Evolutionary conservation across 2,888 invertebrate species (phyloP), one percentile per base, ranked within the genome.

Genomic region (Cantharis rufa): DNA sequence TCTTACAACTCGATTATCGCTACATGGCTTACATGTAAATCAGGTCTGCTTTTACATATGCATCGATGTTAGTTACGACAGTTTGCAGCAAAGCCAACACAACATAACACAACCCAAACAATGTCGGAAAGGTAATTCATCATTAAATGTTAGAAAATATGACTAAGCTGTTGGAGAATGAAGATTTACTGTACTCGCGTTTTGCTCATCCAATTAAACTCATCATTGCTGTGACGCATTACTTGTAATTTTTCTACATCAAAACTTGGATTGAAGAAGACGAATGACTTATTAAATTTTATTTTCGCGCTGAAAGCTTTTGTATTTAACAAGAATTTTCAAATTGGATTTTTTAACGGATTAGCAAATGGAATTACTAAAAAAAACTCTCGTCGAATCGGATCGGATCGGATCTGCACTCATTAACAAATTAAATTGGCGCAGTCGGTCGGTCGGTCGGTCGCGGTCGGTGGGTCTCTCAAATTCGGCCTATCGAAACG

Each of bases 121-220:
- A 80, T 81, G 78, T 79, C 70, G 71, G 75, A 80, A 77, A 70
- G 80, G 80, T 72, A 79, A 81, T 82, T 81, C 79, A 82, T 82
- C 82, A 82, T 70, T 21, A 68, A 69, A 62, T 74, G 77, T 69
- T 77, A 71, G 76, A 74, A 78, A 78, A 78, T 79, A 79, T 79
- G 80, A 74, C 77, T 76, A 48, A 77, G 75, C 78, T 77, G 80
- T 72, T 73, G 74, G 78, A 70, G 75, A 80, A 81, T 79, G 80
- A 81, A 82, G 82, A 82, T 82, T 82, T 82, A 82, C 79, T 78
- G 76, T 80, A 75, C 76, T 75, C 77, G 78, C 79, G 77, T 77
- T 66, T 74, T 82, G 80, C 81, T 82, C 78, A 79, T 75, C 80
- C 78, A 74, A 76, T 78, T 80, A 77, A 79, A 77, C 78, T 80